Base-by-base conservation (phyloP, 2,888 invertebrate species). In the Drosophila ezoana region DNA sequence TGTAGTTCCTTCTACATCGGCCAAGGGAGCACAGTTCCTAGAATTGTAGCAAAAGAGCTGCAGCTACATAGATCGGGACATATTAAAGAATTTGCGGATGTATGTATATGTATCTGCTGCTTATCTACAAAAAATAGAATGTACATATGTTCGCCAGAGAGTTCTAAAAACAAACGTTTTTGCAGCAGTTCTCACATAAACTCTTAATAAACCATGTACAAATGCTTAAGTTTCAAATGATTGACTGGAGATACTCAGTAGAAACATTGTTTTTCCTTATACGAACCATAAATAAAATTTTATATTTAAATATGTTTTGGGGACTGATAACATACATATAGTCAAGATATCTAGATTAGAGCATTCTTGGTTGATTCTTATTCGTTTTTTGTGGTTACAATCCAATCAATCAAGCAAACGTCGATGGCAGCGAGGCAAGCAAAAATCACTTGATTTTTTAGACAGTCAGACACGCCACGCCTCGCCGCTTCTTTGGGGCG, bases 1-100 rank as follows among this genome's bases (percentile, higher is more conserved):
- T 82, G 71, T 80, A 82, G 74, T 85, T 85, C 86, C 73, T 70
- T 79, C 73, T 77, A 72, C 86, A 77, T 80, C 75, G 71, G 67
- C 58, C 49, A 62, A 68, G 69, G 68, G 71, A 85, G 74, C 71
- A 79, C 72, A 79, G 75, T 85, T 82, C 82, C 79, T 53, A 75
- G 82, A 82, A 85, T 81, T 85, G 82, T 77, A 72, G 77, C 79
- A 60, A 76, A 69, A 63, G 59, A 72, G 64, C 60, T 32, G 44
- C 28, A 35, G 41, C 53, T 37, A 10, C 40, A 32, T 8, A 28
- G 56, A 44, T 54, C 13, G 41, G 53, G 58, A 53, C 53, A 47
- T 37, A 67, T 40, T 32, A 37, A 32, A n/a, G 48, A 40, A 52
- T 58, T 40, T 62, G 20, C 49, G 37, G 44, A 23, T 23, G 4